Evolutionary conservation across 2,888 invertebrate species (phyloP).

Genomic region (Hoplodrina ambigua): DNA sequence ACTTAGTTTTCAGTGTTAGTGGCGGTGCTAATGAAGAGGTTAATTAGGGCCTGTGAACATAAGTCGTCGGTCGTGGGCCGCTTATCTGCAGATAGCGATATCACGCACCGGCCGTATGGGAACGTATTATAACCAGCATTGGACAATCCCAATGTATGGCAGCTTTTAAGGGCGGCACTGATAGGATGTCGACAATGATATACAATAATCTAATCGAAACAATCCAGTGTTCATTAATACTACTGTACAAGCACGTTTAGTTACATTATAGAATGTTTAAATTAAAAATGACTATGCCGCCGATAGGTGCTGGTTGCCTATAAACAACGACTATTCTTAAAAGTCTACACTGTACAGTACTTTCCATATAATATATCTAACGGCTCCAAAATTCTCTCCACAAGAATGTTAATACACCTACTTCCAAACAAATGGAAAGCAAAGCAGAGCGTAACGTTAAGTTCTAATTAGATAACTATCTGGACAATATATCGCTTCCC

Average conservation of each 20-base stretch:
- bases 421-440: constrained; percentile 64
- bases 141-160: constrained; percentile 47
- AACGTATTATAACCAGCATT: constrained; percentile 49
- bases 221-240: not conserved
- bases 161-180: constrained; percentile 19
- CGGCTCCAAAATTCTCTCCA: constrained; percentile 52
- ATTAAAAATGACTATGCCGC: not conserved
- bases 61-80: constrained; percentile 70
- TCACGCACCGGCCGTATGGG: constrained; percentile 63
- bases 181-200: not conserved
- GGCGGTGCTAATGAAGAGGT: constrained; percentile 77
- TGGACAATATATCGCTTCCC: constrained; percentile 76
- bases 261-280: not conserved
- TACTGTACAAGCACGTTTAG: not conserved
- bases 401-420: constrained; percentile 59
- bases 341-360: not conserved
- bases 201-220: constrained; percentile 21
- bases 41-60: constrained; percentile 73
- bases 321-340: constrained; percentile 2
- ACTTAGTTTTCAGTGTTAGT: constrained; percentile 56
- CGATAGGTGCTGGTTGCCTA: not conserved
- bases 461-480: constrained; percentile 77
- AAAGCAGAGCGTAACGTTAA: constrained; percentile 70
- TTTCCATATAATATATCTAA: constrained; percentile 24
- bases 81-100: constrained; percentile 73